These are phyloP conservation scores for Ceyx erithaca DNA, from an alignment of 2,797 vertebrate species.

Conservation along the genomic window DNA sequence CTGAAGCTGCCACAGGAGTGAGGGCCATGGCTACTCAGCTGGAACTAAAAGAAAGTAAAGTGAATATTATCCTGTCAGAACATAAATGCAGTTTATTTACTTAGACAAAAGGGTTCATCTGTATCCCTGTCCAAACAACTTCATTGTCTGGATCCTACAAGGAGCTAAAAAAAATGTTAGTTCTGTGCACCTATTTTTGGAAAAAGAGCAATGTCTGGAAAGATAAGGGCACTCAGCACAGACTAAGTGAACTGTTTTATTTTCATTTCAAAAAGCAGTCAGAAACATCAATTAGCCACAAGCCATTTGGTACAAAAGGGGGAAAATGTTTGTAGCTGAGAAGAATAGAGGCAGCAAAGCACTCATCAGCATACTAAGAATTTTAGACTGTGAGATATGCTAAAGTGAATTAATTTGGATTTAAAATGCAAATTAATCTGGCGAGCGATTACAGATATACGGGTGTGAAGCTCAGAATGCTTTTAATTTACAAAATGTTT, in stretches of 20 bases:
- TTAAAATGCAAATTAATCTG: constrained; percentile 99
- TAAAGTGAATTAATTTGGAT: constrained; percentile 99
- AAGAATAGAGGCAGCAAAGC: constrained; percentile 84
- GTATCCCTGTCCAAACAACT: constrained; percentile 94
- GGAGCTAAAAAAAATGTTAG: constrained; percentile 82
- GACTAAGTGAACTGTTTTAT: constrained; percentile 89
- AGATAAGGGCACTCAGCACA: constrained; percentile 87
- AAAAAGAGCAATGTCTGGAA: constrained; percentile 83
- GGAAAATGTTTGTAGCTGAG: constrained; percentile 88
- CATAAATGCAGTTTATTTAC: constrained; percentile 96
- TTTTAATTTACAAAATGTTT: constrained; percentile 87
- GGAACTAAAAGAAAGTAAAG: constrained; percentile 91
- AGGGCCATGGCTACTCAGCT: constrained; percentile 86
- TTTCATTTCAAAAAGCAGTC: constrained; percentile 88
- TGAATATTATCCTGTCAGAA: constrained; percentile 94
- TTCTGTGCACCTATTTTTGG: constrained; percentile 84
- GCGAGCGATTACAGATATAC: constrained; percentile 92
- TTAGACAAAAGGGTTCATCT: constrained; percentile 96
- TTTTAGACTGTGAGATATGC: constrained; percentile 94
- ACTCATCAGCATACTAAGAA: constrained; percentile 95
- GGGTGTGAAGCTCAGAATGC: constrained; percentile 86
- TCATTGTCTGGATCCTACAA: constrained; percentile 89
- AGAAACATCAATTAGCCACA: constrained; percentile 91
- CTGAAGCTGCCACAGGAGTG: constrained; percentile 84
- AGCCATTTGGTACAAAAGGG: constrained; percentile 90